Conservation (phyloP, 1,140 invertebrate species). For the Ylistrum balloti region DNA sequence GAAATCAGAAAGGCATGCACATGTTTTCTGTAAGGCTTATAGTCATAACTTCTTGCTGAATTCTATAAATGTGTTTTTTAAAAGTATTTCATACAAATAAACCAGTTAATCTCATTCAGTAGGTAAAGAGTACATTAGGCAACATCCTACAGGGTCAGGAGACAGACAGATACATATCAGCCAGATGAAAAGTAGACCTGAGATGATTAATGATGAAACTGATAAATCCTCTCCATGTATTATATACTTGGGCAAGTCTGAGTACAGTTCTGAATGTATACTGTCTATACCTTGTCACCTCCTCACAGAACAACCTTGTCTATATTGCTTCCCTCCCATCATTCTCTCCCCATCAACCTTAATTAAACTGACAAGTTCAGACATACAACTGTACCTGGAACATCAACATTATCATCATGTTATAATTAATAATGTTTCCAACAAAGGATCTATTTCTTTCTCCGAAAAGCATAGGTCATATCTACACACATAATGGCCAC, state of each 20-base stretch:
- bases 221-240: not conserved
- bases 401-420: not conserved
- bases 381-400: not conserved
- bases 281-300: not conserved
- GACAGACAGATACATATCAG: slow-evolving; percentile 38
- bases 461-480: not conserved
- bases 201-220: not conserved
- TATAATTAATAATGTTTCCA: slow-evolving; percentile 4
- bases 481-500: too few relatives aligned
- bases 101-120: not conserved
- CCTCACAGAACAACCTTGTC: not conserved
- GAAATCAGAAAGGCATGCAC: too few relatives aligned
- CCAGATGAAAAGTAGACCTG: not conserved
- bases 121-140: not conserved
- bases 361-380: slow-evolving; percentile 8
- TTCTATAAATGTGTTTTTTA: not conserved
- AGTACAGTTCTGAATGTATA: not conserved
- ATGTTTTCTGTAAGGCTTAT: too few relatives aligned
- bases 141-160: not conserved
- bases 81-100: not conserved
- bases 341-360: not conserved
- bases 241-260: not conserved
- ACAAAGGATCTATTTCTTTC: not conserved
- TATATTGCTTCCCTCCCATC: not conserved
- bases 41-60: not conserved